Percentiles rank a stretch among this genome's conserved stretches.
Conservation (phyloP, 2,797 vertebrate species). For the Mallotus villosus region DNA sequence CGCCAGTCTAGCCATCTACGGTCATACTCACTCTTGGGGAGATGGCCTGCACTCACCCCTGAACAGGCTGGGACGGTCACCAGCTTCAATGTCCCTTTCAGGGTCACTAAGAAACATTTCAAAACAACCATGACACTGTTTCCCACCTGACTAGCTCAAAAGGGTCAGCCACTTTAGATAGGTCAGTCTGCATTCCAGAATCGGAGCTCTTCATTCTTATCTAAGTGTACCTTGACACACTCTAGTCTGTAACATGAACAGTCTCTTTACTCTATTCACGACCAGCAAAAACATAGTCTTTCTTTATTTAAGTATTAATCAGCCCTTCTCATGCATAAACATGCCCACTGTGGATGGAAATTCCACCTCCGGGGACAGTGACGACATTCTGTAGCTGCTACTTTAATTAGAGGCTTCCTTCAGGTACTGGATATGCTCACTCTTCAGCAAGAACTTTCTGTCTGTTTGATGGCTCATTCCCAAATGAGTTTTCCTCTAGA, state of each 20-base stretch:
- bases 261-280: not conserved
- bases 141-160: not conserved
- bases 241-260: not conserved
- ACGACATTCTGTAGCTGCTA: constrained; percentile 49
- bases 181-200: not conserved
- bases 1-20: constrained; percentile 42
- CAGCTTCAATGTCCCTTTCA: not conserved
- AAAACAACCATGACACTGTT: not conserved
- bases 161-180: constrained; percentile 2
- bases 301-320: constrained; percentile 20
- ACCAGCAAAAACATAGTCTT: not conserved
- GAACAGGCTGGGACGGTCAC: not conserved
- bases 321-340: constrained; percentile 12
- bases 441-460: constrained; percentile 60
- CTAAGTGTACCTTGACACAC: constrained; percentile 46
- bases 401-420: constrained; percentile 39
- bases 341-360: constrained; percentile 25
- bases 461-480: constrained; percentile 47
- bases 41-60: not conserved
- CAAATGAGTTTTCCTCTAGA: constrained; percentile 55
- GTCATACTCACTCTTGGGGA: constrained; percentile 14
- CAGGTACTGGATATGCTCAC: constrained; percentile 45
- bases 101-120: not conserved
- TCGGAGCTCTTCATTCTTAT: constrained; percentile 46
- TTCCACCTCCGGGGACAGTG: constrained; percentile 42